Conservation (phyloP, 2,113 vertebrate genomes). For the Struthio camelus region DNA sequence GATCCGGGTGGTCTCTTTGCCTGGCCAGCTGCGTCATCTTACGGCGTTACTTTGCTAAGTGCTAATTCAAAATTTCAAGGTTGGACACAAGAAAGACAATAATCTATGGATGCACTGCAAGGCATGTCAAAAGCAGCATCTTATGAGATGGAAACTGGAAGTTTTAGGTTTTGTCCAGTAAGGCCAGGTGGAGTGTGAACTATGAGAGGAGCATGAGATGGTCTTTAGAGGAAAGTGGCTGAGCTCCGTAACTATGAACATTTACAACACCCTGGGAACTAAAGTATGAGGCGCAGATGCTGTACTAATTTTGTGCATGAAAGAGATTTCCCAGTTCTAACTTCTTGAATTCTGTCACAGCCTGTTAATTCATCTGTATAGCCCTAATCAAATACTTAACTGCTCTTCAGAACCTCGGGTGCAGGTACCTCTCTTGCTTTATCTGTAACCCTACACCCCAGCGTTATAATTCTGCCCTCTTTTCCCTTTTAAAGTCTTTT, state of each 20-base stretch:
- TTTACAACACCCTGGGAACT: not conserved
- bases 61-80: not conserved
- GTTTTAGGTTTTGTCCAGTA: not conserved
- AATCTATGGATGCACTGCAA: not conserved
- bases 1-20: not conserved
- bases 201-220: rapidly evolving
- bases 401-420: not conserved
- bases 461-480: not conserved
- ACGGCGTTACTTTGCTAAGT: not conserved
- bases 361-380: not conserved
- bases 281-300: not conserved
- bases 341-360: not conserved
- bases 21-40: not conserved
- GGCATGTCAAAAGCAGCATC: not conserved
- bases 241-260: not conserved
- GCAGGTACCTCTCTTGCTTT: no score
- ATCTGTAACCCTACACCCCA: not conserved
- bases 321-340: not conserved
- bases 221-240: rapidly evolving
- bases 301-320: not conserved
- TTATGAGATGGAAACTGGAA: not conserved
- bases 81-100: no score
- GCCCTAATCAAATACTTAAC: not conserved
- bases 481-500: not conserved
- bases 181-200: rapidly evolving